A percentile compares a stretch with the other conserved stretches of the same genome.
Evolutionary conservation across 2,888 invertebrate species (phyloP).

Genomic region (Erebia palarica): DNA sequence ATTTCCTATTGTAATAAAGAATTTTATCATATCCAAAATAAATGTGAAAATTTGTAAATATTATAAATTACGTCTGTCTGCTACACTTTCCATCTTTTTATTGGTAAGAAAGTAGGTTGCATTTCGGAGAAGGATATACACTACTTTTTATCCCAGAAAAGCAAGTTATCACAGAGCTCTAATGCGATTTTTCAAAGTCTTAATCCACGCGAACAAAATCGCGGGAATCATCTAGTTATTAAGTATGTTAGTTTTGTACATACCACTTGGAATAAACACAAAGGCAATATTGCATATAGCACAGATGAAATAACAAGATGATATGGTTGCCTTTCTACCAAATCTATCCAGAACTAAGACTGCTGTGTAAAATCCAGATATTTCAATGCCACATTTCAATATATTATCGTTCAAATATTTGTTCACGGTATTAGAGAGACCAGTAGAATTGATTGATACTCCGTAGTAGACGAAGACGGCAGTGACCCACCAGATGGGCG

Average conservation of each 20-base stretch:
- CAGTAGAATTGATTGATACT: conserved; percentile 84
- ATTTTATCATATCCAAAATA: not conserved
- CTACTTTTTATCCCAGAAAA: too few species aligned
- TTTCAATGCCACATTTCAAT: conserved; percentile 81
- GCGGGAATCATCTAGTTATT: not conserved
- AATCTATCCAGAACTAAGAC: conserved; percentile 78
- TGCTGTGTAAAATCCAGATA: conserved; percentile 84
- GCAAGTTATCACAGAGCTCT: too few species aligned
- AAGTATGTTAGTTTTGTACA: conserved; percentile 39
- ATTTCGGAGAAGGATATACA: too few species aligned
- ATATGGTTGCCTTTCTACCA: conserved; percentile 58
- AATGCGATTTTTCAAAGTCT: too few species aligned
- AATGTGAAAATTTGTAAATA: too few species aligned
- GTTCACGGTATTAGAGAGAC: conserved; percentile 84
- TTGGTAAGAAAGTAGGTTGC: too few species aligned
- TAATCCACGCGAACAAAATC: too few species aligned
- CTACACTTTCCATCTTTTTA: too few species aligned
- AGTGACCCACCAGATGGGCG: conserved; percentile 85
- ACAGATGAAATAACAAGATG: conserved; percentile 40
- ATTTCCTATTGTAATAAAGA: not conserved
- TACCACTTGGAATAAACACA: conserved; percentile 40
- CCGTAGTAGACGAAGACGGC: conserved; percentile 86
- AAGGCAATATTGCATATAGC: conserved; percentile 41
- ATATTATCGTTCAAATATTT: conserved; percentile 86
- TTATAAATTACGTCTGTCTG: too few species aligned